Evolutionary conservation across 2,888 invertebrate genomes (phyloP).

Genomic region (Andrena dorsata): DNA sequence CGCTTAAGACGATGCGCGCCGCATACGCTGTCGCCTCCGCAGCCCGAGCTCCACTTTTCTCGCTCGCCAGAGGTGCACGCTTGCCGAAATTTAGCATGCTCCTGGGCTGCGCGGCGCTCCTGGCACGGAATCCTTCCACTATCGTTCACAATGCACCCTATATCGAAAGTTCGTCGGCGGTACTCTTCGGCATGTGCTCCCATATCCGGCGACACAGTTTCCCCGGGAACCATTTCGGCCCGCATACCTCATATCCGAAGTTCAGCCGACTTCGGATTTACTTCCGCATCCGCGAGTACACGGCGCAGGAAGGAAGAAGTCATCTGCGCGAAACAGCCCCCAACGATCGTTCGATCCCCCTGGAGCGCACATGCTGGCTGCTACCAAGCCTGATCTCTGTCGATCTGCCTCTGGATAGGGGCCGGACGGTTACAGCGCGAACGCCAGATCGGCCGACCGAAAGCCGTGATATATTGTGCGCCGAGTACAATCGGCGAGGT

Average conservation of each 20-base stretch:
- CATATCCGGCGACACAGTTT: conserved; percentile 59
- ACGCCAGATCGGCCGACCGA: conserved; percentile 9
- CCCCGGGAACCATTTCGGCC: conserved; percentile 42
- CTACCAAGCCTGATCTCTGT: neutral
- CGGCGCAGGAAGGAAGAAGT: conserved; percentile 62
- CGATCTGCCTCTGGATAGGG: neutral
- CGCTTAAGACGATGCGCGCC: neutral
- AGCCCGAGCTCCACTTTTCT: conserved; percentile 23
- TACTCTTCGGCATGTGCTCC: conserved; percentile 43
- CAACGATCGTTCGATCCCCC: conserved; percentile 38
- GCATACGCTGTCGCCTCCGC: neutral
- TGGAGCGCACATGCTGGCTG: neutral
- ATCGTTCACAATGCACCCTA: conserved; percentile 51
- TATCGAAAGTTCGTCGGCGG: conserved; percentile 47
- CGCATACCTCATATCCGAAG: conserved; percentile 66
- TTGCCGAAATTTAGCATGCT: conserved; percentile 47
- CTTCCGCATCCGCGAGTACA: conserved; percentile 52
- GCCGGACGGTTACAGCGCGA: conserved; percentile 28
- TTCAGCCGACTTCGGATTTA: conserved; percentile 60
- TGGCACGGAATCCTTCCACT: conserved; percentile 49
- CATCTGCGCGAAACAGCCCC: conserved; percentile 62
- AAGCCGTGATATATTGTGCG: conserved; percentile 20
- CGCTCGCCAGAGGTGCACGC: conserved; percentile 24
- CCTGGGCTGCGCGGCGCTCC: conserved; percentile 12
- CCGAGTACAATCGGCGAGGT: neutral